These are phyloP conservation scores for Ctenoplectra terminalis DNA, from an alignment of 1,140 invertebrate species.

Conservation along the genomic window DNA sequence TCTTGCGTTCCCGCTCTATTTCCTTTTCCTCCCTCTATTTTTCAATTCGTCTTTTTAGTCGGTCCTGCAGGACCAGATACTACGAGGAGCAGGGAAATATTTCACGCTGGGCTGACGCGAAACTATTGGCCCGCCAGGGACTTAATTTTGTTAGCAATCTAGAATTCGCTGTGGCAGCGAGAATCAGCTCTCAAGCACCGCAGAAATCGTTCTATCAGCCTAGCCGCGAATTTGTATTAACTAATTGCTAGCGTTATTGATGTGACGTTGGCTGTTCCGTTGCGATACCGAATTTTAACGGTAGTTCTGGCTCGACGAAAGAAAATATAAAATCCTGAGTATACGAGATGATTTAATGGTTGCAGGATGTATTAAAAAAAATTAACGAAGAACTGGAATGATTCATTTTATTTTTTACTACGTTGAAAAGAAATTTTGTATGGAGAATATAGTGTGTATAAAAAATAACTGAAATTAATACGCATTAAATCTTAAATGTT, in stretches of 20 bases:
- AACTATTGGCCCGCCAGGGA: conserved; percentile 50
- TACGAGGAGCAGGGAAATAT: conserved; percentile 50
- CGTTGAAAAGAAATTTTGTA: background rate
- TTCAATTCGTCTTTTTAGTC: background rate
- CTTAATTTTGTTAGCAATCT: conserved; percentile 66
- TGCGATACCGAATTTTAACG: background rate
- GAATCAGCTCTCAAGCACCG: conserved; percentile 31
- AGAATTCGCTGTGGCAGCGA: conserved; percentile 53
- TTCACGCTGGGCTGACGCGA: conserved; percentile 54
- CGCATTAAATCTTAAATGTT: background rate
- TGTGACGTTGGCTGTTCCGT: background rate
- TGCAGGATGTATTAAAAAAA: background rate
- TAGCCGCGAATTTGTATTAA: conserved; percentile 45
- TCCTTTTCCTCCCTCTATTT: background rate
- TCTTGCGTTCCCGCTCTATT: too few relatives aligned
- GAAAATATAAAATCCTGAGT: background rate
- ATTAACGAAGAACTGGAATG: background rate
- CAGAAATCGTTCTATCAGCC: conserved; percentile 22
- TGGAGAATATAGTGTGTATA: background rate
- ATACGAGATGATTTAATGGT: background rate
- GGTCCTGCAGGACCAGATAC: conserved; percentile 22
- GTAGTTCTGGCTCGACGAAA: background rate
- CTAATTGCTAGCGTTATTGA: conserved; percentile 35
- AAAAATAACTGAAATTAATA: background rate
- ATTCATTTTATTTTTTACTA: background rate